A percentile compares a stretch with the other conserved stretches of the same genome.
These are phyloP conservation scores for Gadus macrocephalus DNA, from an alignment of 2,113 vertebrate genomes.

Conservation along the genomic window DNA sequence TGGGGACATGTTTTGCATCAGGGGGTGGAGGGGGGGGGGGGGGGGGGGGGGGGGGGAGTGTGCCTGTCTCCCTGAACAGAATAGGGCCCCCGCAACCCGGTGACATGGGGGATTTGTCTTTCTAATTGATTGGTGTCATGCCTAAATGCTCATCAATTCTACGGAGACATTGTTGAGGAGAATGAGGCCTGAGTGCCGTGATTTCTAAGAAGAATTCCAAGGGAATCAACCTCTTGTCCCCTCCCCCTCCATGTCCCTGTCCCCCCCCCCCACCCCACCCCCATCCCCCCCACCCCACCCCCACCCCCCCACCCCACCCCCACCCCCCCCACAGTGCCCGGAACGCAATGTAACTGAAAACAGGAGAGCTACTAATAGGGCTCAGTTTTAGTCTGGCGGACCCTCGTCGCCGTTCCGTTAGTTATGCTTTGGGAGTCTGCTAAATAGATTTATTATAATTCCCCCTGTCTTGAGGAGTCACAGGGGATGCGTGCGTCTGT, in stretches of 20 bases:
- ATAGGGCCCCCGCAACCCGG: constrained; percentile 37
- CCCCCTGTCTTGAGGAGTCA: constrained; percentile 37
- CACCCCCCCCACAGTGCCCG: too few species aligned
- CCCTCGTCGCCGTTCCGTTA: constrained; percentile 10
- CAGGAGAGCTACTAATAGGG: too few species aligned
- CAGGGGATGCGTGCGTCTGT: constrained; percentile 39
- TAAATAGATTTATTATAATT: constrained; percentile 58
- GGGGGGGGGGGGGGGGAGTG: constrained; percentile 56
- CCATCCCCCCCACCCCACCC: too few species aligned
- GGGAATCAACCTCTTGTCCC: not conserved
- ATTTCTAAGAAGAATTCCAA: constrained; percentile 31
- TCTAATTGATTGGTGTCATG: constrained; percentile 66
- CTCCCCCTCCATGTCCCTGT: too few species aligned
- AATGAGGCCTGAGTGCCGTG: constrained; percentile 11
- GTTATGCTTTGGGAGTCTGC: constrained; percentile 21
- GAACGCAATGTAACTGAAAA: too few species aligned
- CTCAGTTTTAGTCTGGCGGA: constrained; percentile 1
- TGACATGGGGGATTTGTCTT: constrained; percentile 59
- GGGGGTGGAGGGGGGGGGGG: constrained; percentile 51
- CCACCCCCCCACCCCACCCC: too few species aligned
- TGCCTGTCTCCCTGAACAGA: constrained; percentile 57
- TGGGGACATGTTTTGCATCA: constrained; percentile 62
- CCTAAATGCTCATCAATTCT: constrained; percentile 61
- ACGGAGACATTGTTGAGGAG: not conserved
- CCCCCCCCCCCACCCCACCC: too few species aligned